Evolutionary conservation across 2,113 vertebrate genomes (phyloP).

Genomic region (Bos taurus): ARS-UCD2.0 NC_037339.1:66012501-66013000

Average conservation of each 20-base stretch:
- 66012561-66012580: no score
- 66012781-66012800: neutral
- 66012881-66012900: neutral
- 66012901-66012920: neutral
- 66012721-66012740: neutral
- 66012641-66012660: no score
- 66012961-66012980: neutral
- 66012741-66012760: neutral
- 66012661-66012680: no score
- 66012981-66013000: neutral
- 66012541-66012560: no score
- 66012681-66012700: no score
- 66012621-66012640: no score
- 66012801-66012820: neutral
- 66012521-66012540: no score
- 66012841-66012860: neutral
- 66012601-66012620: no score
- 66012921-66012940: neutral
- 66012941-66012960: no score
- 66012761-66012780: neutral
- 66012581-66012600: no score
- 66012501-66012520: no score
- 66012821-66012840: neutral
- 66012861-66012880: neutral
- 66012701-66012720: no score